Conservation (phyloP, 2,888 invertebrate species). For the Tenthredo amoena region DNA sequence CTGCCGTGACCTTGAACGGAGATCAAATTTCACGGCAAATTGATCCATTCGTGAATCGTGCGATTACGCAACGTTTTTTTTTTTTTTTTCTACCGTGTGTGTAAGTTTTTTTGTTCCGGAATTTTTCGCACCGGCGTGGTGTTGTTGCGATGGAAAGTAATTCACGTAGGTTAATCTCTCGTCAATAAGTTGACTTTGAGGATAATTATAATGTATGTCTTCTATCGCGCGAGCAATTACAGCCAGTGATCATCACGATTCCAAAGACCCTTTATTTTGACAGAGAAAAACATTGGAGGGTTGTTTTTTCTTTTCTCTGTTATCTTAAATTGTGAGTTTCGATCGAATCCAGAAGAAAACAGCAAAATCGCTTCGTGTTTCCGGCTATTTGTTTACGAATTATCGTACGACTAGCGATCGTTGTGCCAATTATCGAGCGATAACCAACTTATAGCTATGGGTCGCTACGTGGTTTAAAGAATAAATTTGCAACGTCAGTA, state of each 20-base stretch:
- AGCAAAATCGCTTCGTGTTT: not conserved
- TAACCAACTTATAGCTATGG: not conserved
- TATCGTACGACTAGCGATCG: not conserved
- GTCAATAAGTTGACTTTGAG: not conserved
- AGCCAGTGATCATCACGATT: no score
- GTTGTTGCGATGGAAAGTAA: not conserved
- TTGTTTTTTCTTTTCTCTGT: not conserved
- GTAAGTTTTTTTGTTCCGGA: not conserved
- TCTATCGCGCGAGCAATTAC: not conserved
- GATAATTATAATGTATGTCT: not conserved
- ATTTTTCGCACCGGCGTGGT: not conserved
- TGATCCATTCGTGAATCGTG: not conserved
- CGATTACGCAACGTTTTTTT: slow-evolving; percentile 1
- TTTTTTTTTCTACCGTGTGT: not conserved
- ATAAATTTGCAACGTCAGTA: slow-evolving; percentile 34
- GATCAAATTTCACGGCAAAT: not conserved
- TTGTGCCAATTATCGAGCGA: not conserved
- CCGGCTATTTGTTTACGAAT: not conserved
- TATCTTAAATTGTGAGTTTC: not conserved
- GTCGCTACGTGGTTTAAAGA: not conserved
- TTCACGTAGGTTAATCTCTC: not conserved
- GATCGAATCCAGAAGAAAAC: not conserved
- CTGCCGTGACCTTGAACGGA: not conserved
- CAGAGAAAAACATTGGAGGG: not conserved
- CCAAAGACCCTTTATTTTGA: not conserved